Evolutionary conservation across 2,113 vertebrate species (phyloP).

Genomic region (Aphyosemion australe): DNA sequence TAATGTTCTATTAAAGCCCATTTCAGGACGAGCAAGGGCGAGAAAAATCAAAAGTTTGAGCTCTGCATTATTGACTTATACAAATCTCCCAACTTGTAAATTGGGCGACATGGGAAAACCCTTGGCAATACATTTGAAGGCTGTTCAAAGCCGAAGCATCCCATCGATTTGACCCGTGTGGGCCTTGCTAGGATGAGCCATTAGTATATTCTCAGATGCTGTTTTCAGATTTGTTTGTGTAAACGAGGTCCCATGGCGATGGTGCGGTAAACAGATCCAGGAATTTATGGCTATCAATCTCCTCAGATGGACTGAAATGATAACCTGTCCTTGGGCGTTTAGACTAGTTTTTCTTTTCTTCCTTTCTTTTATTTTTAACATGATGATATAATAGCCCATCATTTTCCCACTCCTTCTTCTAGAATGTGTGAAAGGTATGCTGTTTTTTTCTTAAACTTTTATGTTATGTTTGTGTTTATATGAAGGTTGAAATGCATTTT

Average conservation of each 20-base stretch:
- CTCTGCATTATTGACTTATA: constrained; percentile 46
- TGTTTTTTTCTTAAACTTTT: constrained; percentile 4
- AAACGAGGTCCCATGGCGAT: constrained; percentile 73
- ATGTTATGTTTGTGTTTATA: constrained; percentile 39
- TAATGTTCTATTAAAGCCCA: constrained; percentile 25
- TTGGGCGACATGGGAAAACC: constrained; percentile 72
- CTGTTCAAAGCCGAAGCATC: constrained; percentile 65
- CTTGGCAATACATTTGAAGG: constrained; percentile 75
- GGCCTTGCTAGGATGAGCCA: constrained; percentile 72
- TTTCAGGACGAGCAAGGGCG: constrained; percentile 45
- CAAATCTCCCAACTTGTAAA: constrained; percentile 75
- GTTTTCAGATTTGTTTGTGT: constrained; percentile 67
- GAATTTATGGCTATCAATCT: constrained; percentile 60
- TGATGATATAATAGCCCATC: constrained; percentile 15
- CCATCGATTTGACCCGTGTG: constrained; percentile 81
- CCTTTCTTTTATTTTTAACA: constrained; percentile 3
- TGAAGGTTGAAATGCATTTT: constrained; percentile 6
- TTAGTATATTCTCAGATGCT: constrained; percentile 73
- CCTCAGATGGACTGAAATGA: constrained; percentile 43
- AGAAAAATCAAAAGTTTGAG: constrained; percentile 61
- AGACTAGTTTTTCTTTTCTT: not conserved
- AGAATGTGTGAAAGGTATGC: not conserved
- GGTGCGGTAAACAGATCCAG: constrained; percentile 50
- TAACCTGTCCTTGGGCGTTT: constrained; percentile 74
- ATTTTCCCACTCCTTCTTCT: constrained; percentile 21